These are phyloP conservation scores for Melanophora roralis DNA, from an alignment of 2,888 invertebrate species.

Conservation along the genomic window DNA sequence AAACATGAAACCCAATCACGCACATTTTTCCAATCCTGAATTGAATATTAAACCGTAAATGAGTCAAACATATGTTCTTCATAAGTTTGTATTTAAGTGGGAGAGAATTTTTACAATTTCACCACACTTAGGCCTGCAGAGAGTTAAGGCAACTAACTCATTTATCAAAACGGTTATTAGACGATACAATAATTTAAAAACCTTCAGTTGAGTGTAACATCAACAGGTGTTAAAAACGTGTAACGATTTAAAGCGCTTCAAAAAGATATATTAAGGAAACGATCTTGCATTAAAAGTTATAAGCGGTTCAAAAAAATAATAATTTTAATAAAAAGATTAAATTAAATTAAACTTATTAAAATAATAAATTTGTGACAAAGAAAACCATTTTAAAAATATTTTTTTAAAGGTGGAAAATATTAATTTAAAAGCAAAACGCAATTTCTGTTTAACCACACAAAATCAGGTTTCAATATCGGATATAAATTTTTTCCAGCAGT, in stretches of 20 bases:
- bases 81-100: not conserved
- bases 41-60: not conserved
- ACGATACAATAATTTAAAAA: conserved; percentile 60
- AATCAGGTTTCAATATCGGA: not conserved
- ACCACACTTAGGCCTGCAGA: conserved; percentile 43
- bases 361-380: not conserved
- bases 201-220: conserved; percentile 68
- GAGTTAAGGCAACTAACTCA: conserved; percentile 26
- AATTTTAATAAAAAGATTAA: conserved; percentile 25
- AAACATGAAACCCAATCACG: not conserved
- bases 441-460: not conserved
- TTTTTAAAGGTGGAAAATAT: conserved; percentile 30
- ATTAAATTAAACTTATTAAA: conserved; percentile 22
- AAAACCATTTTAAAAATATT: not conserved
- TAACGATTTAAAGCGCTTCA: conserved; percentile 59
- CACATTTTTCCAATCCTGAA: conserved; percentile 16
- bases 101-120: conserved; percentile 35
- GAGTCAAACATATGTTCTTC: not conserved
- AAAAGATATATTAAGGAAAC: conserved; percentile 38
- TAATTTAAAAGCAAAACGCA: not conserved
- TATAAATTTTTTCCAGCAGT: not conserved
- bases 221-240: conserved; percentile 71
- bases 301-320: conserved; percentile 41
- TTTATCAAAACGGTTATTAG: conserved; percentile 63
- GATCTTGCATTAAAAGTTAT: conserved; percentile 51